These are phyloP conservation scores for Drosophila mettleri DNA, from an alignment of 2,888 invertebrate species.

Conservation along the genomic window DNA sequence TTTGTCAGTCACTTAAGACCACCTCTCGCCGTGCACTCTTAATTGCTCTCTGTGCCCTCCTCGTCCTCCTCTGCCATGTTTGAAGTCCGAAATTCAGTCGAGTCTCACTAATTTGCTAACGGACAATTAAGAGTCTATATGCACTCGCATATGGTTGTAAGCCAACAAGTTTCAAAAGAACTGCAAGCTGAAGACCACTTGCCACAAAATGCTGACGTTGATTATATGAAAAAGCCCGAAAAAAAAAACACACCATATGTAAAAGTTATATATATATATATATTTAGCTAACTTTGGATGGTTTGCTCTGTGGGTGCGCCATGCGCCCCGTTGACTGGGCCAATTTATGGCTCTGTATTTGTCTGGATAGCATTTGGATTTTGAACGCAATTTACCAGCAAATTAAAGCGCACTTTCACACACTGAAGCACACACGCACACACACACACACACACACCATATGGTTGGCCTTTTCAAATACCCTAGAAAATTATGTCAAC, in stretches of 20 bases:
- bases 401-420: constrained; percentile 67
- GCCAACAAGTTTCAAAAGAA: constrained; percentile 35
- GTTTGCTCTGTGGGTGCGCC: constrained; percentile 2
- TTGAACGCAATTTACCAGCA: constrained; percentile 76
- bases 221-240: constrained; percentile 23
- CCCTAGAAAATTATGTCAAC: constrained; percentile 12
- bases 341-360: constrained; percentile 57
- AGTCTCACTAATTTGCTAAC: constrained; percentile 55
- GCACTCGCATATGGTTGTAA: constrained; percentile 43
- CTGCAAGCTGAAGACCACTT: constrained; percentile 19
- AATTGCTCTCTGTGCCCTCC: background rate
- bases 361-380: constrained; percentile 65
- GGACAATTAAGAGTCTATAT: constrained; percentile 58
- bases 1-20: background rate
- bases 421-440: constrained; percentile 40
- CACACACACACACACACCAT: constrained; percentile 36
- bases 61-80: background rate
- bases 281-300: constrained; percentile 17
- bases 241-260: background rate
- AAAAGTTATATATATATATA: constrained; percentile 17
- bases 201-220: constrained; percentile 43
- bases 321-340: constrained; percentile 14
- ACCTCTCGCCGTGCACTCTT: background rate
- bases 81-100: background rate
- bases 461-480: constrained; percentile 17